Evolutionary conservation across 2,113 vertebrate genomes (phyloP), one percentile per base, ranked within the genome.

Genomic region (Sakesphorus luctuosus): DNA sequence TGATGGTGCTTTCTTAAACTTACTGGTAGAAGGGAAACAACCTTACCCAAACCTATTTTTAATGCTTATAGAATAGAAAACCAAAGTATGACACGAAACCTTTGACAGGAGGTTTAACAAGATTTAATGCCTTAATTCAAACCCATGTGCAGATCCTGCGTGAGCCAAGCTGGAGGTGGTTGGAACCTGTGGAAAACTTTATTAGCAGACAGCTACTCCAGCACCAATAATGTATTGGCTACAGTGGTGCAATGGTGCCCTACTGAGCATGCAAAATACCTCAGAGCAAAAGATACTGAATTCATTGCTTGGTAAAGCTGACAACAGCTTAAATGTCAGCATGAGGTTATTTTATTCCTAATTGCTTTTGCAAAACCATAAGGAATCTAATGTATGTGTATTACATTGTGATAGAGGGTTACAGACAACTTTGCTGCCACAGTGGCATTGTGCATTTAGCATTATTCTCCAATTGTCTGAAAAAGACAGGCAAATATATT

Each of bases 251-350:
- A 88, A 24, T 9, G 58, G 82, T 78, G 63, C 58, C 79, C 53
- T 58, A 62, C 26, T 67, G 46, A 94, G 49, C 91, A 84, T 93
- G 91, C 79, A 94, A 93, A 93, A 78, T 28, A 95, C 78, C 79
- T 93, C 89, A 65, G 89, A 90, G 92, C 83, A 84, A 75, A 80
- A 84, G 44, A 71, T 31, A 72, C 9, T 2, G 31, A 84, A 53
- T 52, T 83, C 40, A 40, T 68, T 81, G 83, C 66, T 91, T 67
- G 31, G 13, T 77, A 80, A 89, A 91, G 67, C 46, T 76, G 78
- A 84, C 68, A 87, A 89, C 87, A 95, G 58, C 91, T 91, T 95
- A 91, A 93, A 79, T 94, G 49, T 84, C 95, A 96, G 95, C 87
- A 94, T 82, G 93, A 95, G 81, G 58, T 87, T 92, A 72, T 73